Evolutionary conservation across 2,797 vertebrate genomes (phyloP).

Genomic region (Staurois parvus): DNA sequence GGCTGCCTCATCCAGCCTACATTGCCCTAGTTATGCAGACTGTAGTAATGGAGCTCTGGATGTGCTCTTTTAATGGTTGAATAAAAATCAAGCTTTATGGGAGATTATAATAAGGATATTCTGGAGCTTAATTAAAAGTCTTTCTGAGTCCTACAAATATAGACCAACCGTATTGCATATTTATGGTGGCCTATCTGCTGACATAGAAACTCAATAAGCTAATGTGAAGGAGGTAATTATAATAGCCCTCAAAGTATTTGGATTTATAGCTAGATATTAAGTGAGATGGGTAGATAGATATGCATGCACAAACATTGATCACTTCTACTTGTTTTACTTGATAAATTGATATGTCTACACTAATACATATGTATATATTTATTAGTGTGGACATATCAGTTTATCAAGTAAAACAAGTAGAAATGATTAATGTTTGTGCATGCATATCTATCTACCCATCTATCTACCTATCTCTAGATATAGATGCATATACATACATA

Average conservation of each 20-base stretch:
- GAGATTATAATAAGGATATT: conserved; percentile 33
- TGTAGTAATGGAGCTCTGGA: conserved; percentile 33
- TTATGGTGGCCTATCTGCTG: background rate
- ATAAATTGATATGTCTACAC: no score
- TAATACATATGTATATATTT: no score
- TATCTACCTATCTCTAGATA: no score
- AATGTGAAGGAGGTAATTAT: background rate
- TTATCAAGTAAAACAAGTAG: no score
- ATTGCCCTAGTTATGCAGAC: conserved; percentile 46
- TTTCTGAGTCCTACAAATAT: conserved; percentile 8
- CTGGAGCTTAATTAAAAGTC: conserved; percentile 11
- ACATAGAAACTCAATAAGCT: background rate
- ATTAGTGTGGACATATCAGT: no score
- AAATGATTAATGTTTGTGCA: no score
- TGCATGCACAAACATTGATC: no score
- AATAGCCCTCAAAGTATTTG: background rate
- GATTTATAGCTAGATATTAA: background rate
- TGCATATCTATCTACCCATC: no score
- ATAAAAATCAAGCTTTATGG: conserved; percentile 8
- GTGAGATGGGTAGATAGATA: background rate
- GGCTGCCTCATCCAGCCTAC: conserved; percentile 33
- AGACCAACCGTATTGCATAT: conserved; percentile 4
- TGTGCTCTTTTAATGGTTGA: conserved; percentile 39
- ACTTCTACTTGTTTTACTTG: no score
- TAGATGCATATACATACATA: no score